Base-by-base conservation (phyloP, 2,797 vertebrate genomes). In the Sylvia borin region DNA sequence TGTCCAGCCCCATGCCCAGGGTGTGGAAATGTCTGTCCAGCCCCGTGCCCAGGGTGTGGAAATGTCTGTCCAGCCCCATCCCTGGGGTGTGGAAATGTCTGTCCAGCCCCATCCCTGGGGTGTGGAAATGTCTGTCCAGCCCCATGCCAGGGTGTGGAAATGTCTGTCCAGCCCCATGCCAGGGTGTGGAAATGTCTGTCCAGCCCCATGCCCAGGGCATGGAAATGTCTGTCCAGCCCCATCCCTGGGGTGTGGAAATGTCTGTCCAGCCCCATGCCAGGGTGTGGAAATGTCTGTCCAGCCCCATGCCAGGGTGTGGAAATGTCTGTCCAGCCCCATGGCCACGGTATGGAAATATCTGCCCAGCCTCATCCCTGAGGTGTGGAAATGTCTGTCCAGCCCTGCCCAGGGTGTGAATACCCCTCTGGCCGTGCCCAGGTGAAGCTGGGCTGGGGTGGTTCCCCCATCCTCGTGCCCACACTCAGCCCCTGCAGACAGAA, bases 391-490 rank as follows among this genome's bases (percentile, higher is more conserved):
- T 8, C 20, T 51, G 4, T 2, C 57, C 73, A 40, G 2, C 17
- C 36, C 73, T 58, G 2, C 4, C 5, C 7, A 14, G 2, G 4
- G 16, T 60, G 2, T 14, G 55, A 22, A 38, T 19, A 1, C 8
- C 32, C 24, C 65, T 43, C 51, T 40, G 38, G 25, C 38, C 3
- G 0, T 64, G 72, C 17, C 5, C 7, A 67, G 54, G 34, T 61
- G 40, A 13, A 1, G 15, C 32, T 26, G 57, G 36, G 14, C 34
- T 54, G 58, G 53, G 10, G 9, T 16, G 5, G 34, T 5, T 15
- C 2, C 17, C 8, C 65, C 0, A 2, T 18, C 34, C 62, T 15
- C 0, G 6, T 1, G 26, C 4, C 13, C 47, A 7, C 24, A 2
- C 42, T 57, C 53, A 68, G 38, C 16, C 74, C 26, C 34, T 29